Conservation (phyloP, 2,797 vertebrate genomes). For the Darevskia nairensis region DNA sequence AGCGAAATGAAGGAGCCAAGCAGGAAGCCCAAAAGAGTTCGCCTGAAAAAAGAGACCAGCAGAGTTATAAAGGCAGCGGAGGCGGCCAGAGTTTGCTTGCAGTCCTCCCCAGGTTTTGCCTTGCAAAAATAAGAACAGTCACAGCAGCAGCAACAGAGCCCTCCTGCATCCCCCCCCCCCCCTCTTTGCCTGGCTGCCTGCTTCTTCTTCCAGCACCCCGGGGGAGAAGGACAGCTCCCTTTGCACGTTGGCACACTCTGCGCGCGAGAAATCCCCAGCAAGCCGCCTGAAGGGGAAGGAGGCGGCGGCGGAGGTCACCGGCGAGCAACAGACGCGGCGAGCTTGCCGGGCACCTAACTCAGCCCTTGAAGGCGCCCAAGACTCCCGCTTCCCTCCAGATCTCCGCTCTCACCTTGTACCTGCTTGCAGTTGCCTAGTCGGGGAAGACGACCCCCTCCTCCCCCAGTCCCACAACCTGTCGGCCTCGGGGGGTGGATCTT, state of each 20-base stretch:
- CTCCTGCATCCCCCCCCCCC: background rate
- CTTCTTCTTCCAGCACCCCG: slow-evolving; percentile 62
- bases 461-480: slow-evolving; percentile 30
- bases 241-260: slow-evolving; percentile 31
- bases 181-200: background rate
- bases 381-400: slow-evolving; percentile 2
- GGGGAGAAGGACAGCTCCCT: slow-evolving; percentile 62
- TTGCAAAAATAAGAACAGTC: slow-evolving; percentile 3
- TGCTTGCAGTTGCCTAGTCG: background rate
- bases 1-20: slow-evolving; percentile 51
- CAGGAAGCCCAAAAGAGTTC: slow-evolving; percentile 63
- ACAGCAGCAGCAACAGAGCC: background rate
- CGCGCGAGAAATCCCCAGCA: background rate
- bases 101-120: background rate
- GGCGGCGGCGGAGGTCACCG: background rate
- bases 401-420: too few relatives aligned
- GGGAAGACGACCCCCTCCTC: background rate
- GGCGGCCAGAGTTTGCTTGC: slow-evolving; percentile 24
- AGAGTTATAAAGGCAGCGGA: slow-evolving; percentile 55
- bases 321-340: background rate
- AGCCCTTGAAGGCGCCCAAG: background rate
- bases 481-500: slow-evolving; percentile 61
- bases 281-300: background rate
- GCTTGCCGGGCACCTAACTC: background rate
- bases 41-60: slow-evolving; percentile 53